Conservation (phyloP, 2,797 vertebrate species). For the Enteromius treurensis region DNA sequence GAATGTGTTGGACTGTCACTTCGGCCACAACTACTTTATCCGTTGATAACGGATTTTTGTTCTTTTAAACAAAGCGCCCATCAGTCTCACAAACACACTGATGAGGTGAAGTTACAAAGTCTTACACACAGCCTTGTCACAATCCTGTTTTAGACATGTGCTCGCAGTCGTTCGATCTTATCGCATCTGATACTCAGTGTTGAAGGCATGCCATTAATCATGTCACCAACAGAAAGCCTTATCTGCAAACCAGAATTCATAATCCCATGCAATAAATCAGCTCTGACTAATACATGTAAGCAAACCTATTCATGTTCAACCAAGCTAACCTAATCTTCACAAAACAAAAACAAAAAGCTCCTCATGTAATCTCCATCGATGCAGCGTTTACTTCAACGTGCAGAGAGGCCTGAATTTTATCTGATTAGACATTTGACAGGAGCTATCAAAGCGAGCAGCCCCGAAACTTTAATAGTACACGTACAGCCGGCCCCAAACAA, state of each 20-base stretch:
- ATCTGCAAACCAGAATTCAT: conserved; percentile 66
- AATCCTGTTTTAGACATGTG: conserved; percentile 37
- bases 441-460: conserved; percentile 91
- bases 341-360: conserved; percentile 64
- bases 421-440: conserved; percentile 92
- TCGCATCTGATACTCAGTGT: conserved; percentile 39
- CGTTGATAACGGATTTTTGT: conserved; percentile 25
- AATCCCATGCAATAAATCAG: conserved; percentile 78
- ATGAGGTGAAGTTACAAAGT: conserved; percentile 32
- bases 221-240: conserved; percentile 53
- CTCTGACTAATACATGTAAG: conserved; percentile 72
- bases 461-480: conserved; percentile 82
- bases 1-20: conserved; percentile 16
- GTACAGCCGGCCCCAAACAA: conserved; percentile 84
- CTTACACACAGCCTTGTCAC: conserved; percentile 39
- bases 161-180: conserved; percentile 33
- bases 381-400: conserved; percentile 49
- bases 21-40: conserved; percentile 15
- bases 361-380: conserved; percentile 71
- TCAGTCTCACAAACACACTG: conserved; percentile 11
- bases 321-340: conserved; percentile 77
- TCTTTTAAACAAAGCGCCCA: background rate
- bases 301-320: conserved; percentile 76
- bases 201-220: conserved; percentile 52
- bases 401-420: conserved; percentile 76